A percentile compares a stretch with the other conserved stretches of the same genome.
These are phyloP conservation scores for Heliocidaris erythrogramma DNA, from an alignment of 35 echinoderm and acorn worm species.

Conservation along the genomic window DNA sequence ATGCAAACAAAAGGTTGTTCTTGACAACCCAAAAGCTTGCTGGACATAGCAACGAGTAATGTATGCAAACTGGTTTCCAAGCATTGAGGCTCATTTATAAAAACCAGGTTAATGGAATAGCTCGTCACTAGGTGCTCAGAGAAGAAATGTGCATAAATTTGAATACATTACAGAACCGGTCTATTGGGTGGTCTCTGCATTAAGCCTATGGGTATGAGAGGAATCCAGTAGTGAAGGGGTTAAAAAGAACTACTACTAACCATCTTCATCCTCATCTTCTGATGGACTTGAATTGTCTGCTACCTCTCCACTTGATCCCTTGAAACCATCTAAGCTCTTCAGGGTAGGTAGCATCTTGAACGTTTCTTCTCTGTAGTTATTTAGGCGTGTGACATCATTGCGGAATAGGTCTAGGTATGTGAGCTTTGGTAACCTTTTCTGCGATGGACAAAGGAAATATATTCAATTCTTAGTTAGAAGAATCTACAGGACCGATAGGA, in stretches of 20 bases:
- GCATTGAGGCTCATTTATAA: too few species aligned
- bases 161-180: too few species aligned
- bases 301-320: slow-evolving; percentile 38
- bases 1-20: too few species aligned
- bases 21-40: too few species aligned
- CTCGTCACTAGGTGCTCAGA: too few species aligned
- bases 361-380: slow-evolving; percentile 36
- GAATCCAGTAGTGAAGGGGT: too few species aligned
- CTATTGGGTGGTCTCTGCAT: too few species aligned
- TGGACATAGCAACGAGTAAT: too few species aligned
- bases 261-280: slow-evolving; percentile 45
- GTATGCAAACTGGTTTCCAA: too few species aligned
- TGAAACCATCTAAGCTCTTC: slow-evolving; percentile 35
- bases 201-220: too few species aligned
- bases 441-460: neutral
- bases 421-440: slow-evolving; percentile 44
- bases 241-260: neutral
- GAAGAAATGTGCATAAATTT: too few species aligned
- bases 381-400: slow-evolving; percentile 33
- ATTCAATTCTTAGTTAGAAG: neutral
- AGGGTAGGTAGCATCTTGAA: slow-evolving; percentile 2
- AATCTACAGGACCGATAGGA: neutral
- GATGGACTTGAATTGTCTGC: slow-evolving; percentile 46
- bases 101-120: too few species aligned
- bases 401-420: slow-evolving; percentile 37